Evolutionary conservation across 2,888 invertebrate species (phyloP), one percentile per base, ranked within the genome.

Genomic region (Drosophila trichaetosa): DNA sequence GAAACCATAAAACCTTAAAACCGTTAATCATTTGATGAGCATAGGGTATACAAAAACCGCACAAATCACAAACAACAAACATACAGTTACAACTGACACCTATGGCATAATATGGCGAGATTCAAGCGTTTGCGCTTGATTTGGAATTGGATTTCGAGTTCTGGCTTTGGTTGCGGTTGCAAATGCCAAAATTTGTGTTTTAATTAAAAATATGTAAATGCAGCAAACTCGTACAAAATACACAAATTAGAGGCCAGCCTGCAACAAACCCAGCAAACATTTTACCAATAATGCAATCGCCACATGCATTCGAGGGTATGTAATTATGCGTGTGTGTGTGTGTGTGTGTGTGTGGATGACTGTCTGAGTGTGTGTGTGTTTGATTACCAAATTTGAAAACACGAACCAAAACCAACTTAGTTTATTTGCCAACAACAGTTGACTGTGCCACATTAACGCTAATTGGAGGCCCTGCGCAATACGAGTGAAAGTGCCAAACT

Each of bases 141-240:
- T 62, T 62, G 66, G 78, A 77, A 62, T 61, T 42, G 38, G 46
- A 33, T 52, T 70, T 34, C 7, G 29, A n/a, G 16, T 46, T 60
- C 16, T 46, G 52, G 49, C 24, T 33, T 5, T 36, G 33, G 21
- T 42, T 24, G 8, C 46, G 40, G 70, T 46, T 68, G 68, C 68
- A 48, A 79, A 57, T 40, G 57, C 68, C 42, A 52, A 73, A 85
- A 74, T 87, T 89, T 87, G 83, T 87, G 82, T 86, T 87, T 89
- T 89, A 87, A 87, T 87, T 87, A 89, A 87, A 46, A 87, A 87
- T 87, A 87, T 87, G 87, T 75, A 87, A 87, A 87, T 88, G 76
- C 76, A 69, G 33, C 67, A 69, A 85, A 75, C 83, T 24, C 69
- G 76, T 62, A 70, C 76, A 75, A 77, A 82, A 77, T 70, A 77